These are phyloP conservation scores for Saturnia pavonia DNA, from an alignment of 2,888 invertebrate species.

Conservation along the genomic window DNA sequence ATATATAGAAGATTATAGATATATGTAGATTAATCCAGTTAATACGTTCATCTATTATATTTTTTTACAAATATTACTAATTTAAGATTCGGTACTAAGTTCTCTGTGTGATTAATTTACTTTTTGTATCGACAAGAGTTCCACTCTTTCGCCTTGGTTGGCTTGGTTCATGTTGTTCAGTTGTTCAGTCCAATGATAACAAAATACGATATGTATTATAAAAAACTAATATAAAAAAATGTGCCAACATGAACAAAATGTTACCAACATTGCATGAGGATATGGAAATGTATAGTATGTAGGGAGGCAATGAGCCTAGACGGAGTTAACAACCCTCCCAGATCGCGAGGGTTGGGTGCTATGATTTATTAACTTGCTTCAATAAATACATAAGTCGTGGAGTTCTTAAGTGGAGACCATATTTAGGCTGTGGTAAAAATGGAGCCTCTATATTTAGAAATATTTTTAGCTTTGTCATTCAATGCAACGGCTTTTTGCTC, in stretches of 20 bases:
- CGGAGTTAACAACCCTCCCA: slow-evolving; percentile 18
- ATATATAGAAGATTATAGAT: too few relatives aligned
- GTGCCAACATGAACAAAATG: too few relatives aligned
- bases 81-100: too few relatives aligned
- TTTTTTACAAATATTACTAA: too few relatives aligned
- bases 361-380: slow-evolving; percentile 9
- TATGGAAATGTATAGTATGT: slow-evolving; percentile 2
- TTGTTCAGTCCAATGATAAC: neutral
- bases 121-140: too few relatives aligned
- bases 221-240: neutral
- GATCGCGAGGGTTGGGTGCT: slow-evolving; percentile 16
- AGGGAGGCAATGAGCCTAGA: slow-evolving; percentile 11
- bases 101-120: too few relatives aligned
- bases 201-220: neutral
- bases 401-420: neutral
- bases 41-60: too few relatives aligned
- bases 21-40: too few relatives aligned
- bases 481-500: neutral
- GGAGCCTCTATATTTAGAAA: neutral
- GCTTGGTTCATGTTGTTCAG: too few relatives aligned
- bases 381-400: neutral
- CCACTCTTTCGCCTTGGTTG: too few relatives aligned
- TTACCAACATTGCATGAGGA: neutral
- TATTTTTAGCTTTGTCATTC: neutral
- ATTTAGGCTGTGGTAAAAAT: neutral